Evolutionary conservation across 2,797 vertebrate genomes (phyloP).

Genomic region (Microctenopoma stevenorrisi): DNA sequence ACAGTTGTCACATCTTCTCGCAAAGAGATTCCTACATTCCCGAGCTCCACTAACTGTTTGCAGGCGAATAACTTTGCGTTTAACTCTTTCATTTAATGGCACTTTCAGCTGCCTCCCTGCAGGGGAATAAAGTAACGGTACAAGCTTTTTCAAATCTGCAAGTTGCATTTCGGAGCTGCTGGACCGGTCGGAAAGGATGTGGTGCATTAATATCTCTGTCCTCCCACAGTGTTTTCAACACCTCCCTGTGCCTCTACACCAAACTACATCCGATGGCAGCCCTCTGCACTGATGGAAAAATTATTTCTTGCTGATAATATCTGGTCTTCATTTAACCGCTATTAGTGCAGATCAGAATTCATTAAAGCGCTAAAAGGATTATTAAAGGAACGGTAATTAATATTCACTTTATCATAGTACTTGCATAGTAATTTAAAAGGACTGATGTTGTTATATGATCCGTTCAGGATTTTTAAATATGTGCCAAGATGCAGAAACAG

Average conservation of each 20-base stretch:
- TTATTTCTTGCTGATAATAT: constrained; percentile 26
- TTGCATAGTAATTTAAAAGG: not conserved
- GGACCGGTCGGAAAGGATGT: constrained; percentile 29
- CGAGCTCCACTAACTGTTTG: constrained; percentile 14
- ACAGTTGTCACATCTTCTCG: constrained; percentile 20
- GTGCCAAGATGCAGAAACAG: not conserved
- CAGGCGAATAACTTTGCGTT: constrained; percentile 21
- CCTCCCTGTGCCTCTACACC: constrained; percentile 42
- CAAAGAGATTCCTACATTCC: constrained; percentile 5
- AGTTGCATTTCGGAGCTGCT: constrained; percentile 24
- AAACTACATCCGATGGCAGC: constrained; percentile 35
- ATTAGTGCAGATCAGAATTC: constrained; percentile 9
- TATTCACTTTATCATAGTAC: constrained; percentile 7
- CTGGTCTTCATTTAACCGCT: constrained; percentile 12
- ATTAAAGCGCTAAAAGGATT: constrained; percentile 13
- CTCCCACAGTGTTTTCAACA: constrained; percentile 47
- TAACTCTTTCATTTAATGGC: not conserved
- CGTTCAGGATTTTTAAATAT: not conserved
- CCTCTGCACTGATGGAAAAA: constrained; percentile 29
- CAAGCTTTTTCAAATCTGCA: constrained; percentile 17
- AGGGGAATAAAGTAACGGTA: constrained; percentile 10
- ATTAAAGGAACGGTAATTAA: constrained; percentile 4
- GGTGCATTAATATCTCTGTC: constrained; percentile 40
- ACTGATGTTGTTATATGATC: not conserved
- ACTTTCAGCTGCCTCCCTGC: constrained; percentile 21